These are phyloP conservation scores for Hyphantria cunea DNA, from an alignment of 1,140 invertebrate species.

Conservation along the genomic window DNA sequence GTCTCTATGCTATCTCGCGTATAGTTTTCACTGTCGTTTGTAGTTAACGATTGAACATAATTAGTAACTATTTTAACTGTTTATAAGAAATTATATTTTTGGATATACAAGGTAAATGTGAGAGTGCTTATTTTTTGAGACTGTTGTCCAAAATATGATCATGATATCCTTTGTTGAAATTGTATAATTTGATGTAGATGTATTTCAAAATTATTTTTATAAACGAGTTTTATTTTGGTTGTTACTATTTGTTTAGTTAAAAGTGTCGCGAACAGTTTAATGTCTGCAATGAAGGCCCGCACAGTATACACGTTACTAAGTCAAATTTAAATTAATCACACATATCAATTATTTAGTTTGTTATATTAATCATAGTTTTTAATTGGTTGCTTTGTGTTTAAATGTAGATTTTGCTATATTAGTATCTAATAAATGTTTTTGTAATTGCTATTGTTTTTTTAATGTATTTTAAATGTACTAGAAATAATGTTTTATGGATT, in stretches of 20 bases:
- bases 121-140: constrained; percentile 74
- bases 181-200: constrained; percentile 41
- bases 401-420: constrained; percentile 67
- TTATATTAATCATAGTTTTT: constrained; percentile 65
- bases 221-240: constrained; percentile 64
- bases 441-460: constrained; percentile 10
- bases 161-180: constrained; percentile 59
- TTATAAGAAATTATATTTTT: constrained; percentile 75
- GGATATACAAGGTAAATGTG: constrained; percentile 60
- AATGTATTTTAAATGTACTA: neutral
- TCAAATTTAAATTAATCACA: constrained; percentile 69
- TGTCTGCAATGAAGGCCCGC: constrained; percentile 44
- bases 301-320: constrained; percentile 63
- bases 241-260: constrained; percentile 44
- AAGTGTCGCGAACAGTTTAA: constrained; percentile 16
- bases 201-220: constrained; percentile 75
- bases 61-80: constrained; percentile 35
- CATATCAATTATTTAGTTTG: constrained; percentile 75
- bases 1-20: too few species aligned
- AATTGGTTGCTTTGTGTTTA: constrained; percentile 76
- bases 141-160: constrained; percentile 71
- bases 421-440: constrained; percentile 63
- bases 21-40: neutral
- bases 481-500: neutral
- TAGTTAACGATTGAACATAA: constrained; percentile 3